These are phyloP conservation scores for Chrysomallon squamiferum DNA, from an alignment of 1,140 invertebrate genomes.

Conservation along the genomic window DNA sequence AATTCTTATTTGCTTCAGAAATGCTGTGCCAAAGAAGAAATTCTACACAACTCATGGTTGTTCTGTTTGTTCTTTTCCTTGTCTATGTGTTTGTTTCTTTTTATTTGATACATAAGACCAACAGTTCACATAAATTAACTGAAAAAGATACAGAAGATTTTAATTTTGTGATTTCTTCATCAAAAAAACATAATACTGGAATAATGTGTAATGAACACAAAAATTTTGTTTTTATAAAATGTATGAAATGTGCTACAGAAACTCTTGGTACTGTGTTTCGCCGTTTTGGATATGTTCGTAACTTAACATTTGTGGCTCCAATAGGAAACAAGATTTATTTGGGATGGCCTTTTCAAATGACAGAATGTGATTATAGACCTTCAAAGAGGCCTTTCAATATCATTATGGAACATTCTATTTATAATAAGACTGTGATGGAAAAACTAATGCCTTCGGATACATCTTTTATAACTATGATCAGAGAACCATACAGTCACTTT, in stretches of 20 bases:
- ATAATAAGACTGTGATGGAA: slow-evolving; percentile 43
- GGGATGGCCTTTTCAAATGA: slow-evolving; percentile 46
- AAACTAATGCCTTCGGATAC: slow-evolving; percentile 38
- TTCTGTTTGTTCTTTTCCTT: too few species aligned
- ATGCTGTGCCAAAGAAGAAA: too few species aligned
- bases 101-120: too few species aligned
- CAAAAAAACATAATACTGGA: background rate
- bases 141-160: too few species aligned
- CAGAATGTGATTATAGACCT: slow-evolving; percentile 28
- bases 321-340: slow-evolving; percentile 31
- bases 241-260: slow-evolving; percentile 45
- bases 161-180: too few species aligned
- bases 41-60: too few species aligned
- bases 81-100: too few species aligned
- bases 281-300: slow-evolving; percentile 32
- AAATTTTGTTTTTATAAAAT: slow-evolving; percentile 47
- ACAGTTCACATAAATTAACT: too few species aligned
- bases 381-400: slow-evolving; percentile 40
- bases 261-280: slow-evolving; percentile 36
- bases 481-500: slow-evolving; percentile 50
- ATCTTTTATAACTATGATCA: slow-evolving; percentile 49
- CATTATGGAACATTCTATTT: slow-evolving; percentile 52
- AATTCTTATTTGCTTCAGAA: too few species aligned
- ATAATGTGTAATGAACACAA: slow-evolving; percentile 16
- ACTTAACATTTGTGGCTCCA: slow-evolving; percentile 38